Conservation (phyloP, 2,888 invertebrate genomes). For the Aphodius granarius region DNA sequence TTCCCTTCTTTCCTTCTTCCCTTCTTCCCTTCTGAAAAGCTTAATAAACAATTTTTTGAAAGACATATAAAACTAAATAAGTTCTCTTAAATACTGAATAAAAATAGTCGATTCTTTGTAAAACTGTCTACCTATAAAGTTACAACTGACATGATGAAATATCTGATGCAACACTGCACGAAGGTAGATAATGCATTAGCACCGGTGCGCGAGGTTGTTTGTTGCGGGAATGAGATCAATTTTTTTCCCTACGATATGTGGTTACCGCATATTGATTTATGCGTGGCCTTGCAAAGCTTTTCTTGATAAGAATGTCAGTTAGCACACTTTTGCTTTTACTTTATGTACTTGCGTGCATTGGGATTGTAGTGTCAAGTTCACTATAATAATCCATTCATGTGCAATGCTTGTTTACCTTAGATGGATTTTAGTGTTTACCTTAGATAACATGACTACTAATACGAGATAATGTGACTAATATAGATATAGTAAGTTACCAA, state of each 20-base stretch:
- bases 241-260: not conserved
- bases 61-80: not conserved
- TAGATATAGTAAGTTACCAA: not conserved
- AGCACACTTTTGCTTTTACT: no score
- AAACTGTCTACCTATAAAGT: not conserved
- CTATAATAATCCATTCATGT: not conserved
- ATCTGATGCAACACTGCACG: not conserved
- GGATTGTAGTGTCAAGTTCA: not conserved
- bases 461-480: no score
- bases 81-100: no score
- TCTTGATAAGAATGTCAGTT: not conserved
- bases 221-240: not conserved
- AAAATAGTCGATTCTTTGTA: not conserved
- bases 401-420: not conserved
- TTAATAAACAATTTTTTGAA: no score
- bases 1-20: conserved; percentile 4
- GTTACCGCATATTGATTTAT: not conserved
- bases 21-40: conserved; percentile 10
- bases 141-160: not conserved
- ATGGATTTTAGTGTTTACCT: not conserved
- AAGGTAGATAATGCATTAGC: not conserved
- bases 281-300: not conserved
- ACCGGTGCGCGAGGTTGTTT: not conserved
- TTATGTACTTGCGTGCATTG: not conserved
- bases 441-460: not conserved